Evolutionary conservation across 2,797 vertebrate species (phyloP).

Genomic region (Carduelis carduelis): DNA sequence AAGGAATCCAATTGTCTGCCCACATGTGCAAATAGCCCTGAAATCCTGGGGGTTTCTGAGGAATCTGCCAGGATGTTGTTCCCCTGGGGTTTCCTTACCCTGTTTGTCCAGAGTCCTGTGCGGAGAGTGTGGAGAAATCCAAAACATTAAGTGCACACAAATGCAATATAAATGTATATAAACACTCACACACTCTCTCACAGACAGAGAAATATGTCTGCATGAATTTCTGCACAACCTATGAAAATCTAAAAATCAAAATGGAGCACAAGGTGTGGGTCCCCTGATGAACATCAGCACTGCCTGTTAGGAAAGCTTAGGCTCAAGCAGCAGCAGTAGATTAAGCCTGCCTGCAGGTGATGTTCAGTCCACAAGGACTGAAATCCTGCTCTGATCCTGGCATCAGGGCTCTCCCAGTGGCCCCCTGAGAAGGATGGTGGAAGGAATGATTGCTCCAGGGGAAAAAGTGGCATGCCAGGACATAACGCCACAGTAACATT

Average conservation of each 20-base stretch:
- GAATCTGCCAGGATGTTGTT: not conserved
- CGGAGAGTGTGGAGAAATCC: not conserved
- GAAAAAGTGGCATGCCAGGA: not conserved
- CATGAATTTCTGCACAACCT: not conserved
- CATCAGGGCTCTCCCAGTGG: not conserved
- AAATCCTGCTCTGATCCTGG: not conserved
- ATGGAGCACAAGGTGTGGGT: not conserved
- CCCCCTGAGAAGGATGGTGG: not conserved
- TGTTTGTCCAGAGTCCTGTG: not conserved
- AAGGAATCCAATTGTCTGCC: not conserved
- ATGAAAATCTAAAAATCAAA: not conserved
- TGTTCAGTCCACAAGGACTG: not conserved
- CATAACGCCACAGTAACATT: not conserved
- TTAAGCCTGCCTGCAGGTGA: not conserved
- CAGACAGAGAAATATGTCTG: fast-evolving
- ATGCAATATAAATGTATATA: not conserved
- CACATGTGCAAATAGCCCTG: not conserved
- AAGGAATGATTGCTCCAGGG: not conserved
- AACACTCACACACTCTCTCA: not conserved
- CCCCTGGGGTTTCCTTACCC: not conserved
- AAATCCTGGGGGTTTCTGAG: not conserved
- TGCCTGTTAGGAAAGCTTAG: not conserved
- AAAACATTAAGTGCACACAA: not conserved
- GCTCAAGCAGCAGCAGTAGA: not conserved
- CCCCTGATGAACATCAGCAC: not conserved